Conservation (phyloP, 2,888 invertebrate species). For the Atethmia centrago region DNA sequence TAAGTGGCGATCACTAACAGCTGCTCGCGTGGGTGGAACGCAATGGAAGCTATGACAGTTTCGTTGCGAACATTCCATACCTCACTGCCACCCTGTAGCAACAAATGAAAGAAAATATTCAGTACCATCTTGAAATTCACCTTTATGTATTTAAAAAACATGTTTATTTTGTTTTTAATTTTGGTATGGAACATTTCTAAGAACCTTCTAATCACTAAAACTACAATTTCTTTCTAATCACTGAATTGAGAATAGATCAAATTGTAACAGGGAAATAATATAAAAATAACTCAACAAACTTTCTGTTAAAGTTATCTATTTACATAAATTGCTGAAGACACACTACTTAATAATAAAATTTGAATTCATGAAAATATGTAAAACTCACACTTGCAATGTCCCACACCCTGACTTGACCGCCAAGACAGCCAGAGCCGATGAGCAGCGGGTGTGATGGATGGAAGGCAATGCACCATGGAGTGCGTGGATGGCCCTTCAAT, state of each 20-base stretch:
- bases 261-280: neutral
- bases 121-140: neutral
- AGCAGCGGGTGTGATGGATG: constrained; percentile 96
- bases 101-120: constrained; percentile 10
- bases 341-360: neutral
- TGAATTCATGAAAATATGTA: constrained; percentile 1
- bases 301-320: neutral
- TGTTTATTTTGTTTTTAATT: too few relatives aligned
- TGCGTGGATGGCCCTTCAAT: constrained; percentile 95
- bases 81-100: constrained; percentile 94
- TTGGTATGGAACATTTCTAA: neutral
- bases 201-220: too few relatives aligned
- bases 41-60: constrained; percentile 95
- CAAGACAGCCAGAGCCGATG: constrained; percentile 96
- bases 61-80: constrained; percentile 94
- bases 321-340: neutral
- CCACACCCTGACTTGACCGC: constrained; percentile 97
- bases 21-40: constrained; percentile 96
- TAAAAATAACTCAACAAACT: neutral
- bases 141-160: neutral
- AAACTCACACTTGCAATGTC: constrained; percentile 90
- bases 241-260: neutral
- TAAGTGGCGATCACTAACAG: constrained; percentile 96
- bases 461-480: constrained; percentile 97
- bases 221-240: constrained; percentile 4